Base-by-base conservation (phyloP, 1,140 invertebrate genomes). In the Episyrphus balteatus region DNA sequence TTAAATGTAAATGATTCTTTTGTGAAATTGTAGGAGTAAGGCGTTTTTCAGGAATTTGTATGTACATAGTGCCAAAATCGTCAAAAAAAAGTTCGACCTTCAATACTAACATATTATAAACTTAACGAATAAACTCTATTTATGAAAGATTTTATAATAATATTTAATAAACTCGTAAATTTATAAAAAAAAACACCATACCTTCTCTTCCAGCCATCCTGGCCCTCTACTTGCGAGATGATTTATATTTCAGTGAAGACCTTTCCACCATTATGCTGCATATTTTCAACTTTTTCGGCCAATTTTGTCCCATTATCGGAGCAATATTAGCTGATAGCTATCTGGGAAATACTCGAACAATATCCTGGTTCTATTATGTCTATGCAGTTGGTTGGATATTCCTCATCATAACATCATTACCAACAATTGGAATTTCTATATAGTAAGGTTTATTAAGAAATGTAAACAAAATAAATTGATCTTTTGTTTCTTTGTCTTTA, bases 281-380 rank as follows among this genome's bases (percentile, higher is more conserved):
- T 67, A 68, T 75, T 0, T 91, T 89, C 57, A 77, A 77, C 39
- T 85, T 84, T 68, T 59, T 85, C n/a, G 84, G 83, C 42, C 88
- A 88, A 60, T 79, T 86, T 58, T 78, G 80, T n/a, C 85, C 88
- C 0, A 59, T 89, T 13, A 64, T 86, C 48, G 87, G 87, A 8
- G 85, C 87, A 1, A 76, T 88, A 37, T 62, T 87, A 45, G 86
- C 86, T 3, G 87, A 91, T 58, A 82, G 82, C 45, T 79, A 75
- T 56, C 71, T 88, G n/a, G 88, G 85, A 11, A 68, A 67, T 55
- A 52, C 62, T 18, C 58, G 82, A 49, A 83, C 83, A 2, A 83
- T 84, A 46, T 66, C 82, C 13, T 81, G 74, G 53, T 73, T 86
- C 46, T 83, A 80, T 12, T 65, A 84, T 26, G 66, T 89, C 11